Base-by-base conservation (phyloP, 2,888 invertebrate genomes). In the Patella depressa region DNA sequence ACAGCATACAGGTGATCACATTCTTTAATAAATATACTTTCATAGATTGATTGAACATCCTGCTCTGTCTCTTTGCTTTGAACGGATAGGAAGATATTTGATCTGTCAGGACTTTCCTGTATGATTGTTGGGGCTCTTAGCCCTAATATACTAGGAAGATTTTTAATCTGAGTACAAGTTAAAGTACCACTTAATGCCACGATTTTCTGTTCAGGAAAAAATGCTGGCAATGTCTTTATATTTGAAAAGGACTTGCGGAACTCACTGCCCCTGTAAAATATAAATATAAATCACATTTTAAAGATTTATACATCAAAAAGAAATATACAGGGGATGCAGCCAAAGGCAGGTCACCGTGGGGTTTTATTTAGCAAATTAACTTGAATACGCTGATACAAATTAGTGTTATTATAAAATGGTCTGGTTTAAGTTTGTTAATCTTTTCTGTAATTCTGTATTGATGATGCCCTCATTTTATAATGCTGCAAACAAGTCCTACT, bases 111-210 rank as follows among this genome's bases (percentile, higher is more conserved):
- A 53, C 57, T 73, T 53, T 76, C 71, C 53, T 73, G 71, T 11
- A 79, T 57, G 15, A 53, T 55, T 53, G 45, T 57, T 15, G 72
- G 65, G 53, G 72, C 65, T 9, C 11, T 53, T 34, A 78, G 54
- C 53, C 54, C 65, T 24, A 59, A 53, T 53, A 54, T 72, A 14
- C 17, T 59, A 14, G 75, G 70, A 15, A 78, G 75, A 54, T 17
- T 65, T 54, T 57, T 73, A 54, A 65, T 45, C 73, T 72, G 78
- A 34, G 34, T 34, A 34, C 34, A 34, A 34, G 15, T 53, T 72
- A 77, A 24, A n/a, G 79, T 79, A 2, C 76, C 74, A 77, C 76
- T 78, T 57, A 78, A 65, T 5, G 72, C 77, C 15, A 78, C 24
- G 12, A 78, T 17, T 29, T 75, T 72, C 17, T 65, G 17, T 17